These are phyloP conservation scores for Ceyx melanurus DNA, from an alignment of 2,113 vertebrate species.

Conservation along the genomic window DNA sequence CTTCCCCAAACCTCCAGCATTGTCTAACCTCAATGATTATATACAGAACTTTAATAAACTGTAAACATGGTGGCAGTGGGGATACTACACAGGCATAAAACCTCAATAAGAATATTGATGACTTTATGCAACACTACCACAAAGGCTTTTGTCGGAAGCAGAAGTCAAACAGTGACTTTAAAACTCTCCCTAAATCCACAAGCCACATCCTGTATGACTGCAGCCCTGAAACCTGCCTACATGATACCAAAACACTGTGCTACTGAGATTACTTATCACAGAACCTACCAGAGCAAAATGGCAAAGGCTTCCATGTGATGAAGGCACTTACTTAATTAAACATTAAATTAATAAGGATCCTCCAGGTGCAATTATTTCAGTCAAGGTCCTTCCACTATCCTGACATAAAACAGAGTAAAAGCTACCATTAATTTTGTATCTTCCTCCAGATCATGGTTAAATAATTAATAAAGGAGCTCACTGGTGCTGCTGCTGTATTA, in stretches of 20 bases:
- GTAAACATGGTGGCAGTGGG: background rate
- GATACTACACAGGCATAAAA: background rate
- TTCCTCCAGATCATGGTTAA: background rate
- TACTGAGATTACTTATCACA: background rate
- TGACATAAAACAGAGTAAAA: background rate
- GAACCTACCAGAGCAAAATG: background rate
- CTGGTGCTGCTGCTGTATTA: background rate
- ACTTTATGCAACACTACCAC: background rate
- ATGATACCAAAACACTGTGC: background rate
- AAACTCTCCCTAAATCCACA: background rate
- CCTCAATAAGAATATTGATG: background rate
- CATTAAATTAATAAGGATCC: background rate
- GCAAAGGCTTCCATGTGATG: background rate
- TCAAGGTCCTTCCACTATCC: background rate
- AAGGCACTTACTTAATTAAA: background rate
- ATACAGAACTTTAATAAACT: background rate
- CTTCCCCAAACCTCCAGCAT: too few relatives aligned
- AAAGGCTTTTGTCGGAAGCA: background rate
- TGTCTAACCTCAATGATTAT: background rate
- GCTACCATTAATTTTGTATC: background rate
- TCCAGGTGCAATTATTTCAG: background rate
- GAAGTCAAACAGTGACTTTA: background rate
- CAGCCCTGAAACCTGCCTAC: background rate
- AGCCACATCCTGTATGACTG: background rate
- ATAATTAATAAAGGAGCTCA: background rate